Evolutionary conservation across 2,797 vertebrate genomes (phyloP).

Genomic region (Sciurus vulgaris): DNA sequence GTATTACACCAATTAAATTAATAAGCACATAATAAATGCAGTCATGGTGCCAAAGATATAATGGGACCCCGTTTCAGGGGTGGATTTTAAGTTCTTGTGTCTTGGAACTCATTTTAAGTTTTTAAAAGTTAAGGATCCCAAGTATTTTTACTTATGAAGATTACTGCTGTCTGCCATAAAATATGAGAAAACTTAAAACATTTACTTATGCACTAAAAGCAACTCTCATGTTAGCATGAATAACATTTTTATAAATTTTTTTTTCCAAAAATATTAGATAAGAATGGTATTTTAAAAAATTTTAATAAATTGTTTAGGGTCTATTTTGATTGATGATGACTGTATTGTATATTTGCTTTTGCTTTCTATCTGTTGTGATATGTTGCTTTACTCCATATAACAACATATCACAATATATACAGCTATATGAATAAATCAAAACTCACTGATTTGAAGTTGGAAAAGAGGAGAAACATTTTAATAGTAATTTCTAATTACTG

Average conservation of each 20-base stretch:
- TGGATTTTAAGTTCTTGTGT: neutral
- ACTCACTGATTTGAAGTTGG: neutral
- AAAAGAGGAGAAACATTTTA: neutral
- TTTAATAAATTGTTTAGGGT: neutral
- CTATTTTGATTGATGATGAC: conserved; percentile 4
- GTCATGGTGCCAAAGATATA: neutral
- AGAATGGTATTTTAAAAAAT: neutral
- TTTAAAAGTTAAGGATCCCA: neutral
- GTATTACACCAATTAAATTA: too few relatives aligned
- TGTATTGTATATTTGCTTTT: neutral
- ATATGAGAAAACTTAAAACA: neutral
- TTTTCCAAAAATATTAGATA: neutral
- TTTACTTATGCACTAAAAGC: neutral
- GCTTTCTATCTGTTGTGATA: neutral
- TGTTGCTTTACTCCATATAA: neutral
- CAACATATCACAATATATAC: neutral
- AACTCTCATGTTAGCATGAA: neutral
- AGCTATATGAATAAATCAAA: neutral
- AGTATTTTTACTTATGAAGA: neutral
- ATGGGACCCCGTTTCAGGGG: neutral
- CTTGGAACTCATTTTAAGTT: neutral
- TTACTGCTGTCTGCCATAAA: neutral
- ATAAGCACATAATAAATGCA: too few relatives aligned
- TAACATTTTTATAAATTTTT: neutral
- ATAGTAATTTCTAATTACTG: neutral